Base-by-base conservation (phyloP, 2,888 invertebrate species). In the Trichogramma evanescens region DNA sequence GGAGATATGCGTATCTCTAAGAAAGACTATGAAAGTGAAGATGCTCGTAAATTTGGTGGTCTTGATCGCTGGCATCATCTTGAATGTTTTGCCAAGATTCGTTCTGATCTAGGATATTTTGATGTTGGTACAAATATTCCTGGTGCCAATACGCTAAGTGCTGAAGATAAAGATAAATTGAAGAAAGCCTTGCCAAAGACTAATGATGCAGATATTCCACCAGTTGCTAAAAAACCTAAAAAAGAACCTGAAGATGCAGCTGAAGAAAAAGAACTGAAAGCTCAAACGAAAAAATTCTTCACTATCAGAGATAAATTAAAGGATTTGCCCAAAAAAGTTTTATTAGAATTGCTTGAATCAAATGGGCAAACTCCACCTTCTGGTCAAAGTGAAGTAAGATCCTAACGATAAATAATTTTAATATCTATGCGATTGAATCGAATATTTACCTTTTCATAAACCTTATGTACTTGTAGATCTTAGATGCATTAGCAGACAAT, bases 31-130 rank as follows among this genome's bases (percentile, higher is more conserved):
- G 91, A 93, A 62, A 86, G 87, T 53, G 91, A 91, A 69, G 81
- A 89, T 26, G 93, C 90, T 0, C 85, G 83, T 71, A 86, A 86
- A 74, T 93, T 86, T 77, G 94, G 94, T 0, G 94, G 93, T 0
- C 84, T 89, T 70, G 86, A 92, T 60, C 80, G 87, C 56, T 97
- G 96, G 96, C 88, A 96, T 77, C 97, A 97, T 78, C 77, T 94
- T 3, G 88, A 90, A 62, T 97, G 97, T 74, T 97, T 97, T 80
- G 87, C 85, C 0, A 86, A 91, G 71, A 72, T 86, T 1, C 82
- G 94, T 46, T 81, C 83, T 26, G 87, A 89, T 6, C 77, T 95
- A 3, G 84, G 86, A 10, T 97, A 87, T 78, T 86, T 84, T 72
- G 89, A 84, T 45, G 80, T 82, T 8, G 93, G 89, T 0, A 86